Evolutionary conservation across 1,140 invertebrate genomes (phyloP).

Genomic region (Musca vetustissima): DNA sequence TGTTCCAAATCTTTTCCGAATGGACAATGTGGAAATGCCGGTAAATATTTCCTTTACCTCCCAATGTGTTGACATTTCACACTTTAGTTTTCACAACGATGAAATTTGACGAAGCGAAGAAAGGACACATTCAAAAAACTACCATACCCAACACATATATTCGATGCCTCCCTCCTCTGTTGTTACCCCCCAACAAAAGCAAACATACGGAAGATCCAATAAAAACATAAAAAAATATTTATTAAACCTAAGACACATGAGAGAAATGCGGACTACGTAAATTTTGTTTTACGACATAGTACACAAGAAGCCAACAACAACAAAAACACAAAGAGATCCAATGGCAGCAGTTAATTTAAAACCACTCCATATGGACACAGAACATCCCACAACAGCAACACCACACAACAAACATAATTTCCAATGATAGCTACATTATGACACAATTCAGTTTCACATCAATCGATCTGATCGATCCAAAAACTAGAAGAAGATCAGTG

Average conservation of each 20-base stretch:
- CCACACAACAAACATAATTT: too few relatives aligned
- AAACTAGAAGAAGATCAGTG: too few relatives aligned
- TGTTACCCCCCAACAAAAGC: too few relatives aligned
- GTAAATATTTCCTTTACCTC: too few relatives aligned
- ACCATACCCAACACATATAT: too few relatives aligned
- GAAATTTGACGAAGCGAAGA: too few relatives aligned
- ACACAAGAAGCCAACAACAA: neutral
- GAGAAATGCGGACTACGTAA: neutral
- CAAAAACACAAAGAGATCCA: neutral
- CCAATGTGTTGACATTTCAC: too few relatives aligned
- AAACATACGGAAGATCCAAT: neutral
- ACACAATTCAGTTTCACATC: neutral
- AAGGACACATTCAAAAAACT: too few relatives aligned
- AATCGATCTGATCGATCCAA: neutral
- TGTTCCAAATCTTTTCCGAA: too few relatives aligned
- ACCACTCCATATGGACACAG: slow-evolving; percentile 45
- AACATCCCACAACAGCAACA: slow-evolving; percentile 31
- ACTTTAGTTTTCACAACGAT: too few relatives aligned
- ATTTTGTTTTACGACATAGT: neutral
- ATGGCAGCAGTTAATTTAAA: slow-evolving; percentile 8
- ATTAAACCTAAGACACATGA: neutral
- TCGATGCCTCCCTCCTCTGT: too few relatives aligned
- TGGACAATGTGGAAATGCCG: too few relatives aligned
- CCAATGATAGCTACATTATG: neutral
- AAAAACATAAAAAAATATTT: neutral